Evolutionary conservation across 2,797 vertebrate species (phyloP).

Genomic region (Aselliscus stoliczkanus): DNA sequence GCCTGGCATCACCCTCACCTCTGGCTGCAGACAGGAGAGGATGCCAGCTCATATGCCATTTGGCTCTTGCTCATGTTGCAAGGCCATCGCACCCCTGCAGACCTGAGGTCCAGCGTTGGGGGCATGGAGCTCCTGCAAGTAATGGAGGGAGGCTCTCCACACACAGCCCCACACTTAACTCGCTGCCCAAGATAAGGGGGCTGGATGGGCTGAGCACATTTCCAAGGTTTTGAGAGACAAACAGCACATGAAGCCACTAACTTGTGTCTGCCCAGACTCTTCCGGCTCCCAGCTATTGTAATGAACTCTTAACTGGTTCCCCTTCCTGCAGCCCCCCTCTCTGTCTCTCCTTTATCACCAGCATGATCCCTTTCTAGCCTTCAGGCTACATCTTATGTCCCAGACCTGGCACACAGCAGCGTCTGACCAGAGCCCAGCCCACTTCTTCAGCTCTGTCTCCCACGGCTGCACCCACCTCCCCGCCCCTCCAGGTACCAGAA

Average conservation of each 20-base stretch:
- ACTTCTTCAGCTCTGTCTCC: neutral
- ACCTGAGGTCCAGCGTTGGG: neutral
- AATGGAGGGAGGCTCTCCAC: neutral
- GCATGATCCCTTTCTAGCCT: neutral
- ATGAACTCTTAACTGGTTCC: neutral
- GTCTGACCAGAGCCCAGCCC: neutral
- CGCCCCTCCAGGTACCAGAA: neutral
- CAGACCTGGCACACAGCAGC: neutral
- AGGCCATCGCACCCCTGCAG: neutral
- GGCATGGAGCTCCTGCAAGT: neutral
- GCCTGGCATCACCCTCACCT: neutral
- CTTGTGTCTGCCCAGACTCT: neutral
- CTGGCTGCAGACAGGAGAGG: neutral
- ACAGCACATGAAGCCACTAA: neutral
- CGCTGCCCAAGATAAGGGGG: neutral
- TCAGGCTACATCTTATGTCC: neutral
- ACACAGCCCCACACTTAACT: neutral
- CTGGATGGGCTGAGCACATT: neutral
- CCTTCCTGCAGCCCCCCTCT: neutral
- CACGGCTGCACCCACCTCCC: fast-evolving
- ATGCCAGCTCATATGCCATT: neutral
- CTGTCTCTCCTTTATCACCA: neutral
- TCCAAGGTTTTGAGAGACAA: neutral
- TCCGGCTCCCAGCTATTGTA: neutral
- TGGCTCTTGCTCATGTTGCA: neutral